Evolutionary conservation across 2,113 vertebrate species (phyloP), one percentile per base, ranked within the genome.

Genomic region (Ifrita kowaldi): DNA sequence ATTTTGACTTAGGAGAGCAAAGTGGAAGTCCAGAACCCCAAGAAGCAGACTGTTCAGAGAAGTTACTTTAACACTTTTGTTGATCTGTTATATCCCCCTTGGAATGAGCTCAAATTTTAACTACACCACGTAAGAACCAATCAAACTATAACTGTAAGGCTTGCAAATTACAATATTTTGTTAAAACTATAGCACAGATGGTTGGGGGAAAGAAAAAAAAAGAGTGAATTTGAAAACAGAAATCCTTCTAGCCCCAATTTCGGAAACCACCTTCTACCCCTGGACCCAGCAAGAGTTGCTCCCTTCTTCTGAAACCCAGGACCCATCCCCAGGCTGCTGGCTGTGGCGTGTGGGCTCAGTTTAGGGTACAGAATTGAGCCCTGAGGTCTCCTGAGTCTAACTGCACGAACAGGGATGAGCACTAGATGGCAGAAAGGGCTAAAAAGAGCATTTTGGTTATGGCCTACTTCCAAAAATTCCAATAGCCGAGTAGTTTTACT

Each of bases 401-500:
- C 30, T 52, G 86, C 74, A 81, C 2, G 0, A 84, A 73, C 0
- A 1, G 8, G 30, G 53, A 75, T 52, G 46, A 46, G 56, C 89
- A 86, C 84, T 92, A 96, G 96, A 44, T 94, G 84, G 87, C 80
- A 70, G 88, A 64, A 91, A 75, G 62, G 24, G 24, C 55, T 91
- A 33, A 59, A 82, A 60, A 69, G 49, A 12, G 3, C 6, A 8
- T 42, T 62, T 46, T 1, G 1, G 11, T 52, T 80, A 16, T 0
- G 1, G 44, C 14, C 14, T n/a, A 24, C 42, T 80, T 68, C 24
- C 7, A 60, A 90, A 81, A 83, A 80, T 35, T 24, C 67, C 52
- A 56, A 9, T 9, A 81, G 73, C 19, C 0, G 1, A 55, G 15
- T 30, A 46, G 11, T 60, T 90, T n/a, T 69, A 76, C 46, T 26